Evolutionary conservation across 37 sponge, comb jelly and placozoan species (phyloP).

Genomic region (Ephydatia muelleri): DNA sequence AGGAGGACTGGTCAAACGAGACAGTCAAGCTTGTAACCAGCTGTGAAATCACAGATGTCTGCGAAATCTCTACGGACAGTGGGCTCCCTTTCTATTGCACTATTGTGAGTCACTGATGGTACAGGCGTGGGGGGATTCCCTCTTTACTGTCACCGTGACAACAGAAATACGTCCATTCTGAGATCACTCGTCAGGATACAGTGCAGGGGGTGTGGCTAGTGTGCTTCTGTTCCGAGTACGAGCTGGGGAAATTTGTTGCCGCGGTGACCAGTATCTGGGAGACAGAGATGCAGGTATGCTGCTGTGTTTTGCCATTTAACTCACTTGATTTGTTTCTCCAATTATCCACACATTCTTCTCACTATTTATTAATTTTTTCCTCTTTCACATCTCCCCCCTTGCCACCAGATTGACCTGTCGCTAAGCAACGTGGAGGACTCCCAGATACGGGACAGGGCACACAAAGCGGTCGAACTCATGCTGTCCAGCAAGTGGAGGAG

Average conservation of each 20-base stretch:
- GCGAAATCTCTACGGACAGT: slow-evolving; percentile 39
- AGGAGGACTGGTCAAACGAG: slow-evolving; percentile 69
- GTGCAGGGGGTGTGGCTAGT: slow-evolving; percentile 68
- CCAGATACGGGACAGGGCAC: slow-evolving; percentile 6
- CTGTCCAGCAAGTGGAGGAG: slow-evolving; percentile 40
- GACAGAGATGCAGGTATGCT: slow-evolving; percentile 54
- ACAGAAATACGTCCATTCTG: slow-evolving; percentile 18
- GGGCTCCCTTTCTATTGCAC: slow-evolving; percentile 70
- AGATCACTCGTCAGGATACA: background rate
- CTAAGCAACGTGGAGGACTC: slow-evolving; percentile 38
- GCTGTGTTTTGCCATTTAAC: background rate
- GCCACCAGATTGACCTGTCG: slow-evolving; percentile 22
- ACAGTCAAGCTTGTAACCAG: slow-evolving; percentile 59
- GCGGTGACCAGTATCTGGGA: slow-evolving; percentile 53
- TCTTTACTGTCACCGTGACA: background rate
- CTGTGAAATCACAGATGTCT: slow-evolving; percentile 54
- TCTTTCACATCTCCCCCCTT: background rate
- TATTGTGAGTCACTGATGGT: slow-evolving; percentile 33
- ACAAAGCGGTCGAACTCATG: slow-evolving; percentile 57
- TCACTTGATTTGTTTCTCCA: background rate
- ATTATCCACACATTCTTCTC: no score
- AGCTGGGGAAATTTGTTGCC: slow-evolving; percentile 75
- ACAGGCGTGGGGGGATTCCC: background rate
- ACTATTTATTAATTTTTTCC: background rate
- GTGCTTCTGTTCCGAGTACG: slow-evolving; percentile 76